Evolutionary conservation across 2,888 invertebrate species (phyloP), one percentile per base, ranked within the genome.

Genomic region (Eudemis profundana): DNA sequence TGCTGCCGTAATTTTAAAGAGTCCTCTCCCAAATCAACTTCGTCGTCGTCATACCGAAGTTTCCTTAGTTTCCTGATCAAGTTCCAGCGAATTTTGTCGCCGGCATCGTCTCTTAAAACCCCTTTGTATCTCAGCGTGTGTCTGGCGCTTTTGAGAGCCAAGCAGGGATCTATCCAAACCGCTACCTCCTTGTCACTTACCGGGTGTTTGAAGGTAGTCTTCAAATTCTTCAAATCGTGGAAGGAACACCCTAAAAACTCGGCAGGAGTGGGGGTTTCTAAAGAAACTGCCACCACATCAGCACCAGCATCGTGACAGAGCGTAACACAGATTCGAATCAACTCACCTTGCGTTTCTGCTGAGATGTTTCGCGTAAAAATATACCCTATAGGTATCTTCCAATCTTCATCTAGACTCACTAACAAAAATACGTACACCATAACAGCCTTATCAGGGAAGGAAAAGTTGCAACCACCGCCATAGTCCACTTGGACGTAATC

Each of bases 341-440:
- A 53, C 23, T 56, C 38, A 0, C 63, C 69, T 21, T 61, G 47
- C 3, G 50, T 57, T 49, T 67, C 63, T 1, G 64, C 60, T 14
- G 54, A 40, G 1, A 67, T 21, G 4, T 54, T 23, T 1, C 51
- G 44, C 12, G 60, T 47, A 8, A 64, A 51, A 36, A 69, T 51
- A 14, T 69, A 67, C 0, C 56, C 69, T 10, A 69, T 36, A 1
- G 69, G 63, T 15, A 69, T 47, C 29, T 69, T 66, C 68, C 68
- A 69, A 38, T 61, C 63, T 46, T 64, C 61, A 8, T 67, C 50
- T 1, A 69, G 15, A 15, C 57, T 36, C 8, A 68, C 68, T 1
- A 65, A 33, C 4, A 53, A 10, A 15, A 65, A 54, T 4, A 62
- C 46, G n/a, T 42, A 62, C 5, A 19, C 19, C 8, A 54, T 0